phyloP scores from a whole-genome alignment of 1,140 invertebrate genomes.

The Ganaspis sp. region DNA sequence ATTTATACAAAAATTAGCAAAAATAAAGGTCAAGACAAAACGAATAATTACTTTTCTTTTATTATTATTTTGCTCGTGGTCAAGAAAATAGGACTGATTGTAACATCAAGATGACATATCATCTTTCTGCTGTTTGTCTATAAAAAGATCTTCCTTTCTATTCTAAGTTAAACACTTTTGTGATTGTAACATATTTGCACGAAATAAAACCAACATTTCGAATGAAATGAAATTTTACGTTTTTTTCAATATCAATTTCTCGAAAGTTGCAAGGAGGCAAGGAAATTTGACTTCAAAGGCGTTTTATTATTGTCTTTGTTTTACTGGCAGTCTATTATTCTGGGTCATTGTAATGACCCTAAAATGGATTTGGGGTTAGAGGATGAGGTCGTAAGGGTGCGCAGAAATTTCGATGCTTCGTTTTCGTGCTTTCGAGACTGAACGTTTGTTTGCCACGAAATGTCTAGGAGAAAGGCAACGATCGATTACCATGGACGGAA shows the following conservation, averaged over 20 bases:
- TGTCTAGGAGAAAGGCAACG: slow-evolving; percentile 1
- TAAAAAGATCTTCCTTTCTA: too few species aligned
- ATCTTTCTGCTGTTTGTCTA: too few species aligned
- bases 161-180: too few species aligned
- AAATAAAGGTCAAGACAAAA: too few species aligned
- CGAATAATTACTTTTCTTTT: too few species aligned
- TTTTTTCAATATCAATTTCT: not conserved
- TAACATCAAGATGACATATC: too few species aligned
- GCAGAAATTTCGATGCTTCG: not conserved
- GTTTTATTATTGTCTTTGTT: not conserved
- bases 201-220: not conserved
- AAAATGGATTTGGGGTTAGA: slow-evolving; percentile 23
- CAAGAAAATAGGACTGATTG: too few species aligned
- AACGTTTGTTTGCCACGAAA: slow-evolving; percentile 25
- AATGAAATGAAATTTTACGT: not conserved
- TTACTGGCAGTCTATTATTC: not conserved
- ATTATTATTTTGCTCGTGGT: too few species aligned
- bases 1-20: too few species aligned
- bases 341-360: slow-evolving; percentile 5
- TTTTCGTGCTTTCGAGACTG: slow-evolving; percentile 20
- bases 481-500: slow-evolving; percentile 16
- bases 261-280: not conserved
- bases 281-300: not conserved
- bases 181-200: too few species aligned
- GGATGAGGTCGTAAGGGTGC: not conserved